Conservation (phyloP, 2,113 vertebrate genomes). For the Rattus rattus region DNA sequence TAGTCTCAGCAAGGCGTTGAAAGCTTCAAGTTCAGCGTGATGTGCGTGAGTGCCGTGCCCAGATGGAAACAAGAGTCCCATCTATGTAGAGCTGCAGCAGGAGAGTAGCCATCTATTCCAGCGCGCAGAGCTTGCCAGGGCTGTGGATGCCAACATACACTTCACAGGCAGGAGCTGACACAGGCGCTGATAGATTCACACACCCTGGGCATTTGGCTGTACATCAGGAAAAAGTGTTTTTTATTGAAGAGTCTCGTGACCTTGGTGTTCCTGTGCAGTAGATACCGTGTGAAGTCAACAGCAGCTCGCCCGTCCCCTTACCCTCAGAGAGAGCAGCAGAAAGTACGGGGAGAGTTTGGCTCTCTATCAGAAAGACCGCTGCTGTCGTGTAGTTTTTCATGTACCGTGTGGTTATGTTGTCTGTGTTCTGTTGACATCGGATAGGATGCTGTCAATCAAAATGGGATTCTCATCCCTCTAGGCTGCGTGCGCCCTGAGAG, state of each 20-base stretch:
- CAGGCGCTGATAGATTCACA: background rate
- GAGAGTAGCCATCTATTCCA: fast-evolving
- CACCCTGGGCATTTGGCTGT: background rate
- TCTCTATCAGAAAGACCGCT: background rate
- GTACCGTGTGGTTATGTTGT: background rate
- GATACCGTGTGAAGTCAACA: background rate
- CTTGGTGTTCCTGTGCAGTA: background rate
- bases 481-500: background rate
- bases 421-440: background rate
- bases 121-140: background rate
- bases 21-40: background rate
- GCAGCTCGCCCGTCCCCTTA: background rate
- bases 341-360: background rate
- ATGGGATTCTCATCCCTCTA: background rate
- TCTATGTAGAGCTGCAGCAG: background rate
- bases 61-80: background rate
- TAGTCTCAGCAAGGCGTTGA: background rate
- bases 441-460: background rate
- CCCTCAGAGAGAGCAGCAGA: background rate
- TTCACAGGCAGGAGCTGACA: background rate
- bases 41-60: background rate
- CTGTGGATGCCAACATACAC: background rate
- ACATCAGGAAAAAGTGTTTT: background rate
- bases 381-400: background rate
- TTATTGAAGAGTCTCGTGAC: background rate